Conservation (phyloP, 64 coral and sea anemone genomes). For the Anthopleura sola region DNA sequence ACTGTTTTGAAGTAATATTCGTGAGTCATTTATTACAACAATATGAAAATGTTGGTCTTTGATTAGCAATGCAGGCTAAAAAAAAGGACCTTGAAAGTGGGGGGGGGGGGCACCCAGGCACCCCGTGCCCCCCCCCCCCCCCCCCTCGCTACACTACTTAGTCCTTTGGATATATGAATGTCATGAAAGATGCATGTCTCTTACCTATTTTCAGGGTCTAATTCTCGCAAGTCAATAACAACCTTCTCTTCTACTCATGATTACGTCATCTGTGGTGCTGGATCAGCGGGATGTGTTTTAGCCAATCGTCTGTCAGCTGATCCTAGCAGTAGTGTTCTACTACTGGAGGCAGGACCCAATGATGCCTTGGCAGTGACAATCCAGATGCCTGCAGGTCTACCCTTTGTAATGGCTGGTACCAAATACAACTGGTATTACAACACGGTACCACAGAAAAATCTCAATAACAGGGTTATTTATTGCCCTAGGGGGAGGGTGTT, state of each 20-base stretch:
- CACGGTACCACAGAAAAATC: conserved; percentile 77
- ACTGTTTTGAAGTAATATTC: too few species aligned
- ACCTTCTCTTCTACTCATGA: conserved; percentile 82
- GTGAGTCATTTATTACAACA: too few species aligned
- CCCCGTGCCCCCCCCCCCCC: too few species aligned
- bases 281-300: conserved; percentile 93
- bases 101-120: too few species aligned
- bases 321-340: conserved; percentile 59
- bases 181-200: too few species aligned
- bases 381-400: conserved; percentile 96
- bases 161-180: too few species aligned
- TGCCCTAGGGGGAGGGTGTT: conserved; percentile 75
- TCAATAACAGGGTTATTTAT: conserved; percentile 79
- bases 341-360: conserved; percentile 84
- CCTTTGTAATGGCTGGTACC: too few species aligned
- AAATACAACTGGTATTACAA: conserved; percentile 99
- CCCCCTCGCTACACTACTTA: too few species aligned
- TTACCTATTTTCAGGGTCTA: too few species aligned
- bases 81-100: too few species aligned
- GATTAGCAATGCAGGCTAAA: too few species aligned
- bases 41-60: too few species aligned
- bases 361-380: conserved; percentile 87
- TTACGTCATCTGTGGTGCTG: conserved; percentile 86
- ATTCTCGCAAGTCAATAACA: conserved; percentile 8
- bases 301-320: conserved; percentile 83